These are phyloP conservation scores for Chloromyia formosa DNA, from an alignment of 2,888 invertebrate species.

Conservation along the genomic window DNA sequence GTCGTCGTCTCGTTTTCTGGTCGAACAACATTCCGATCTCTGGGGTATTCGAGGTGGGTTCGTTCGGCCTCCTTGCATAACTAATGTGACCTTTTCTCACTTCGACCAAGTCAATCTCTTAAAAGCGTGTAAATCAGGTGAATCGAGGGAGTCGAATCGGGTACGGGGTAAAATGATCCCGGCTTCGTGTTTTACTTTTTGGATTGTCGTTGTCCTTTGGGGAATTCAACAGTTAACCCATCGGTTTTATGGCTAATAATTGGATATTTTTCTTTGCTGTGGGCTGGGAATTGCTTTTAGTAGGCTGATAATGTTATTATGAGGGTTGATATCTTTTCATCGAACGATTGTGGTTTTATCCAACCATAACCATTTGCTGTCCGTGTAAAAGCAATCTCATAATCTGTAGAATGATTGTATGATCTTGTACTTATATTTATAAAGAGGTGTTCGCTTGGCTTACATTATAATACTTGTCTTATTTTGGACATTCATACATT, in stretches of 20 bases:
- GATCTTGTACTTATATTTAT: too few species aligned
- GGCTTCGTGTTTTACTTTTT: neutral
- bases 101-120: conserved; percentile 46
- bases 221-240: conserved; percentile 36
- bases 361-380: neutral
- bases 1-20: neutral
- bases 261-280: conserved; percentile 33
- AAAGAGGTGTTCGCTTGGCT: too few species aligned
- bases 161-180: conserved; percentile 2
- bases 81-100: conserved; percentile 43
- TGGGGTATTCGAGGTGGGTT: conserved; percentile 1
- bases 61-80: conserved; percentile 22
- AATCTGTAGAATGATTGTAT: too few species aligned
- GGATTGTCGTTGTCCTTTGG: conserved; percentile 18
- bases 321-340: conserved; percentile 6
- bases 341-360: neutral
- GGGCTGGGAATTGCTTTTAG: conserved; percentile 43
- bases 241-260: conserved; percentile 42
- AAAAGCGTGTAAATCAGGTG: conserved; percentile 49
- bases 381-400: too few species aligned
- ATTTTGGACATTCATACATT: too few species aligned
- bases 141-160: neutral
- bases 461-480: too few species aligned
- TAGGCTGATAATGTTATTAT: conserved; percentile 41
- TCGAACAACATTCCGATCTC: conserved; percentile 25